Conservation (phyloP, 2,888 invertebrate species). For the Pyralis farinalis region DNA sequence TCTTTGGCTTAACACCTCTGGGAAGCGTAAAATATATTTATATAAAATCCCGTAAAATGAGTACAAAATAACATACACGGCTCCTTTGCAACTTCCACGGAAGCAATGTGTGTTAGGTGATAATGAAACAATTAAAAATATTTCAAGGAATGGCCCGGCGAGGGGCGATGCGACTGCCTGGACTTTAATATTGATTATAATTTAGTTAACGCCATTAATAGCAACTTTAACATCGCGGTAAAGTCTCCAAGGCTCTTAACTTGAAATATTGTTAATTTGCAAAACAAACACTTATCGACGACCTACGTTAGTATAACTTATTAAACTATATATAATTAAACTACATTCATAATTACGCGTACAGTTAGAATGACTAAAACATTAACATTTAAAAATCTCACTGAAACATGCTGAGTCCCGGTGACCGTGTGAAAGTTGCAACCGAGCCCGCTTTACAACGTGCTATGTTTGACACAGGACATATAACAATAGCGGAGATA, state of each 20-base stretch:
- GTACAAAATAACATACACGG: constrained; percentile 29
- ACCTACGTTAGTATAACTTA: neutral
- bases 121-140: no score
- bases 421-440: constrained; percentile 28
- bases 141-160: no score
- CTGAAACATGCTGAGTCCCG: neutral
- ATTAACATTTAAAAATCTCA: neutral
- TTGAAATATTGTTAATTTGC: no score
- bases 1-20: constrained; percentile 72
- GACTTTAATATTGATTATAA: no score
- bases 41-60: constrained; percentile 46
- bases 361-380: neutral
- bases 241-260: no score
- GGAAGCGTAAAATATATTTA: constrained; percentile 62
- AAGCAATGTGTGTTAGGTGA: neutral
- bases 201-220: no score
- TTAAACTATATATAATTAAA: constrained; percentile 1
- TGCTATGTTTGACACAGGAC: constrained; percentile 58
- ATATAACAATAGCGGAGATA: constrained; percentile 8
- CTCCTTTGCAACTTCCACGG: constrained; percentile 28
- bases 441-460: constrained; percentile 29
- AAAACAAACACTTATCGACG: neutral
- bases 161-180: no score
- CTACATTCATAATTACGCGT: neutral
- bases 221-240: no score